These are phyloP conservation scores for Antheraea pernyi DNA, from an alignment of 1,140 invertebrate genomes.

Conservation along the genomic window DNA sequence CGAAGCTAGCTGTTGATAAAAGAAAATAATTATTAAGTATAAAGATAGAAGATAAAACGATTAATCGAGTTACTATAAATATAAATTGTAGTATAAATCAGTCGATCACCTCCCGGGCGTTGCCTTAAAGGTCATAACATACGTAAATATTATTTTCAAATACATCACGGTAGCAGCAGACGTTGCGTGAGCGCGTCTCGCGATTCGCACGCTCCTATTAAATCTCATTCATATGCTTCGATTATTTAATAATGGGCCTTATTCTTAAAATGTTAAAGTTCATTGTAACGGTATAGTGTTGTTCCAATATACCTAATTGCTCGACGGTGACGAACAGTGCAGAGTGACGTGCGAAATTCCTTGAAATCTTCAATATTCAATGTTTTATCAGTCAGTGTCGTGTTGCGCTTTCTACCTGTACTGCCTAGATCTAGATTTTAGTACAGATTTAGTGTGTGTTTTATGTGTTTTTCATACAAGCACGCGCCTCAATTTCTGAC, in stretches of 20 bases:
- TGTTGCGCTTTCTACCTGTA: slow-evolving; percentile 32
- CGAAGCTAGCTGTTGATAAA: no score
- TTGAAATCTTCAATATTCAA: slow-evolving; percentile 55
- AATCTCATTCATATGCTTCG: not conserved
- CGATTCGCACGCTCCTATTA: slow-evolving; percentile 45
- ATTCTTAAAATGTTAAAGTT: slow-evolving; percentile 5
- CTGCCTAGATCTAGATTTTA: not conserved
- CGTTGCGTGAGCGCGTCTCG: slow-evolving; percentile 56
- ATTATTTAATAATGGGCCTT: slow-evolving; percentile 21
- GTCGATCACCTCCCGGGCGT: slow-evolving; percentile 43
- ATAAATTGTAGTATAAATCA: slow-evolving; percentile 20
- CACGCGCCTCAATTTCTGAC: not conserved
- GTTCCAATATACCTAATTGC: slow-evolving; percentile 54
- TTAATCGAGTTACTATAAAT: slow-evolving; percentile 22
- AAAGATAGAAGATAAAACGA: not conserved
- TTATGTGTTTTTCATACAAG: no score
- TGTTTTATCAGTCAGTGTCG: slow-evolving; percentile 34
- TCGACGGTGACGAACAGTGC: slow-evolving; percentile 64
- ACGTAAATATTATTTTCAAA: slow-evolving; percentile 36
- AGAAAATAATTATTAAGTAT: no score
- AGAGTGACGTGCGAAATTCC: slow-evolving; percentile 65
- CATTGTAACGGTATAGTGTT: slow-evolving; percentile 16
- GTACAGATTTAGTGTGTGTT: not conserved
- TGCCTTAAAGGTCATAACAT: slow-evolving; percentile 33
- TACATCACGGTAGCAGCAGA: slow-evolving; percentile 37